Base-by-base conservation (phyloP, 2,888 invertebrate species). In the Slavum lentiscoides region DNA sequence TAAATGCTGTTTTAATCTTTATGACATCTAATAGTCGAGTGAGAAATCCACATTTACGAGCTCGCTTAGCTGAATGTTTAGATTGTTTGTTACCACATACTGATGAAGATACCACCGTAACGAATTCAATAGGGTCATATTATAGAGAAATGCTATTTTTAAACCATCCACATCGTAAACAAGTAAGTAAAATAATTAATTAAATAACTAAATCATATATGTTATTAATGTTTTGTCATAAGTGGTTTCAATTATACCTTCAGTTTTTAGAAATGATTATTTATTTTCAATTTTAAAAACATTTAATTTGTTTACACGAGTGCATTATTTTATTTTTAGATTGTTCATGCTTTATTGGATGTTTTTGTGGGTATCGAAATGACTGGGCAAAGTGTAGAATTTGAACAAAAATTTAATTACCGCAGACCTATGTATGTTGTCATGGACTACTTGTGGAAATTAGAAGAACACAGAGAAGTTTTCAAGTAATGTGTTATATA, bases 361-460 rank as follows among this genome's bases (percentile, higher is more conserved):
- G 96, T 98, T 13, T 98, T 97, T 87, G 97, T 98, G n/a, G 94
- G 94, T 83, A 98, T 98, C 83, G 97, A 98, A 88, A 95, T 97
- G 94, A 97, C 97, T 0, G 97, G 97, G 0, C 95, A 97, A 86
- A 94, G 93, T 85, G 97, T 97, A 30, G 93, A 95, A 85, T 97
- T 97, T 86, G 97, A 97, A 86, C 96, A 97, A 87, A 98, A 97
- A 88, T 98, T 98, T 87, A 96, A 96, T 87, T 98, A 98, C 86
- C 90, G 97, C 37, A 90, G 95, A 62, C 97, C 97, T 2, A 97
- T 98, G 96, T 97, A 98, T 86, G 89, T 92, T 59, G 92, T 96
- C 1, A 93, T 98, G 91, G 93, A 96, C 86, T 96, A 94, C 87
- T 88, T 97, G 68, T 97, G 96, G 96, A 91, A 91, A 76, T 90